Evolutionary conservation across 2,888 invertebrate species (phyloP).

Genomic region (Amorpha juglandis): DNA sequence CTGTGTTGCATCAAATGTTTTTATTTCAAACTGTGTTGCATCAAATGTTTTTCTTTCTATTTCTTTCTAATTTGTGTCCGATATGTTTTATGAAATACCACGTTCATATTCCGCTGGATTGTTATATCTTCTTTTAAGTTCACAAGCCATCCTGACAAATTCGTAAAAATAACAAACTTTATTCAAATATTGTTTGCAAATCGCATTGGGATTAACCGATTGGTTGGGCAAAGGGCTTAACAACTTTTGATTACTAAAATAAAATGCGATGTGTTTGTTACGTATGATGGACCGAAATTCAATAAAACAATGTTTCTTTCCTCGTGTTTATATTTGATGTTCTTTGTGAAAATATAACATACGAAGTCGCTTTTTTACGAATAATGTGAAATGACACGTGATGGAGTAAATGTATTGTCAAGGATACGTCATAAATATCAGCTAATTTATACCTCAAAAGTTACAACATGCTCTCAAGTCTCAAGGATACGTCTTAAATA

Average conservation of each 20-base stretch:
- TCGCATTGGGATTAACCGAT: neutral
- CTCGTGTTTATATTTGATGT: neutral
- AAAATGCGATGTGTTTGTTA: neutral
- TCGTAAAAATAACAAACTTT: no score
- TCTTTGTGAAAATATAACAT: neutral
- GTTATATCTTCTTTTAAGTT: neutral
- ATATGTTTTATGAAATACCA: no score
- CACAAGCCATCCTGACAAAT: neutral
- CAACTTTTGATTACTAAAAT: conserved; percentile 8
- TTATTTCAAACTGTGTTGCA: no score
- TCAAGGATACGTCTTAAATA: no score
- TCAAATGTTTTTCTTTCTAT: no score
- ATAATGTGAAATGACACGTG: neutral
- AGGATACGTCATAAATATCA: no score
- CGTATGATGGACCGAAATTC: neutral
- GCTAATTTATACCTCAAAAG: no score
- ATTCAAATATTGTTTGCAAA: neutral
- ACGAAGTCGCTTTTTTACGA: neutral
- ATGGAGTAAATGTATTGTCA: neutral
- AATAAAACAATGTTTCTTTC: neutral
- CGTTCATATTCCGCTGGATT: no score
- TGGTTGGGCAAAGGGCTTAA: conserved; percentile 1
- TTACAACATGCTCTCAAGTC: no score
- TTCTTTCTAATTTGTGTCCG: no score
- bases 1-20: no score